Conservation (phyloP, 2,888 invertebrate species). For the Drosophila anceps region DNA sequence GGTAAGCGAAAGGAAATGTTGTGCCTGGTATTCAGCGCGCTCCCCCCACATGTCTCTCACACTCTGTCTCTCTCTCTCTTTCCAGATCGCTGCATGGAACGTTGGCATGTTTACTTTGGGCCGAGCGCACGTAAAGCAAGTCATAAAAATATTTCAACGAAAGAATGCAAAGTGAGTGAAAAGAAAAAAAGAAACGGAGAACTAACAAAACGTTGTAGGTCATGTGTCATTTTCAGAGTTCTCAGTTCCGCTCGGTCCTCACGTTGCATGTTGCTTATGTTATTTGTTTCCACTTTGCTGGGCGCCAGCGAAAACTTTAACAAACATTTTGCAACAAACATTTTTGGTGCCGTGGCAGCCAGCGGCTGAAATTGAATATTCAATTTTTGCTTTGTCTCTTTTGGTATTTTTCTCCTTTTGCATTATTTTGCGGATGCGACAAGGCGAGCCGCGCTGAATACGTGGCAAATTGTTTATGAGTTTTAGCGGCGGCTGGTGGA, state of each 20-base stretch:
- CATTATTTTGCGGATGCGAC: conserved; percentile 3
- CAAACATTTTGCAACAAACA: conserved; percentile 48
- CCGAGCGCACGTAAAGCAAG: conserved; percentile 65
- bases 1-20: conserved; percentile 36
- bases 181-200: conserved; percentile 7
- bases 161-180: conserved; percentile 46
- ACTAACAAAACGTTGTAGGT: conserved; percentile 74
- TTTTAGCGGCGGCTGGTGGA: conserved; percentile 28
- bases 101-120: conserved; percentile 55
- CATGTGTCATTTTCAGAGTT: conserved; percentile 74
- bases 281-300: conserved; percentile 69
- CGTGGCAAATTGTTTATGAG: conserved; percentile 46
- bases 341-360: conserved; percentile 50
- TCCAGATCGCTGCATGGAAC: background rate
- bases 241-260: conserved; percentile 36
- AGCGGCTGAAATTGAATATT: conserved; percentile 70
- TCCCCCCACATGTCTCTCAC: background rate
- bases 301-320: conserved; percentile 44
- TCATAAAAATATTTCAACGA: conserved; percentile 76
- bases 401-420: conserved; percentile 23
- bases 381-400: conserved; percentile 63
- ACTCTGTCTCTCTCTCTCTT: background rate
- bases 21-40: background rate
- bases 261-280: conserved; percentile 64
- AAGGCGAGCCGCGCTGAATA: conserved; percentile 22